Percentiles rank a stretch among this genome's conserved stretches.
Conservation (phyloP, 53 echinoderm and acorn worm species). For the Antedon mediterranea region DNA sequence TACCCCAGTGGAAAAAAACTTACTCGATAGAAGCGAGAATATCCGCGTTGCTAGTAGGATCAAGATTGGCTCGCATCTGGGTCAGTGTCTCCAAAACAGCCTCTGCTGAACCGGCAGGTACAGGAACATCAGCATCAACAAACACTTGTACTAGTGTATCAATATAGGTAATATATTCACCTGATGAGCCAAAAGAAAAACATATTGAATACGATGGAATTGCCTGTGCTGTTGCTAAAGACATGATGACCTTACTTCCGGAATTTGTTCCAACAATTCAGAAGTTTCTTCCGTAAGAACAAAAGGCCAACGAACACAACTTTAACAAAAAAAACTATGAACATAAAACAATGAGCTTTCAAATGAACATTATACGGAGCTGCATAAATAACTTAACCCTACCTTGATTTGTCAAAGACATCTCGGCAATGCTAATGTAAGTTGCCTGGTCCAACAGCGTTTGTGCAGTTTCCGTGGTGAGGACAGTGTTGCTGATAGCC, state of each 20-base stretch:
- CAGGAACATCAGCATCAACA: constrained; percentile 25
- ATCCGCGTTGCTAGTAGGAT: constrained; percentile 23
- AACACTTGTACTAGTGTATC: constrained; percentile 36
- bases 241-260: no score
- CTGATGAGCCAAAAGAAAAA: constrained; percentile 12
- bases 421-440: constrained; percentile 24
- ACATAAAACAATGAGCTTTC: neutral
- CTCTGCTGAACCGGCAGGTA: constrained; percentile 14
- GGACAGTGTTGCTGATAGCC: constrained; percentile 33
- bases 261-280: no score
- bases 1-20: neutral
- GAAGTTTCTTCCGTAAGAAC: no score
- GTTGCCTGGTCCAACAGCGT: constrained; percentile 45
- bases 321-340: neutral
- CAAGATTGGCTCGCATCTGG: constrained; percentile 38
- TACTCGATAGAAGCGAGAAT: constrained; percentile 38
- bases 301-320: neutral
- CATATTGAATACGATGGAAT: neutral
- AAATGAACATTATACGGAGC: neutral
- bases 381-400: constrained; percentile 12
- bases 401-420: constrained; percentile 60
- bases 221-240: neutral
- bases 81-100: constrained; percentile 32
- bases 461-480: constrained; percentile 34
- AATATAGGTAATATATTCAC: constrained; percentile 27